Percentiles rank a stretch among this genome's conserved stretches.
phyloP scores from a whole-genome alignment of 2,797 vertebrate genomes.

The Mycteria americana region DNA sequence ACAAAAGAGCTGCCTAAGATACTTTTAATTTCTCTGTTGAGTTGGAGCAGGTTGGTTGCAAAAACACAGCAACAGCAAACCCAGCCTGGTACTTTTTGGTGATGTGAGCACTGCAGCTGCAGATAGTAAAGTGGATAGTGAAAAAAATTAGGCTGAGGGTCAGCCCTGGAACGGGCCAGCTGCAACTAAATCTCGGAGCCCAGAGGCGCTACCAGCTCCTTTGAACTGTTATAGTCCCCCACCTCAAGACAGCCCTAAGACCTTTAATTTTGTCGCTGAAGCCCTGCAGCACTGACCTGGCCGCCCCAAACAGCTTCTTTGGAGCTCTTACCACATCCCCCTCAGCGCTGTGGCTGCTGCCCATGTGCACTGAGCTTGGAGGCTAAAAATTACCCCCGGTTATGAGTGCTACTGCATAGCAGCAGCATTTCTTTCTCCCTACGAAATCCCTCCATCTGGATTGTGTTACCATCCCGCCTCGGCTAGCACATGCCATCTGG shows the following conservation, averaged over 20 bases:
- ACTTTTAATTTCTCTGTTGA: neutral
- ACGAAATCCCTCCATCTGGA: neutral
- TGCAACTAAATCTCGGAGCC: neutral
- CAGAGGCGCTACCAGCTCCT: neutral
- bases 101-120: neutral
- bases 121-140: rapidly evolving
- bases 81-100: neutral
- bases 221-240: neutral
- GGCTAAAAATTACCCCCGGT: constrained; percentile 18
- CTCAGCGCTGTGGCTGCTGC: neutral
- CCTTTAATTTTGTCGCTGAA: neutral
- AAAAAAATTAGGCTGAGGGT: neutral
- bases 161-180: neutral
- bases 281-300: rapidly evolving
- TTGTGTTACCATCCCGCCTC: neutral
- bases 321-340: neutral
- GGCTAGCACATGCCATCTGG: neutral
- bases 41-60: neutral
- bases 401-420: neutral
- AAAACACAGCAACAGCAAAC: neutral
- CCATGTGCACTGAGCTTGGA: neutral
- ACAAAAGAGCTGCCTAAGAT: neutral
- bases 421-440: neutral
- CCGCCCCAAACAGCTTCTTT: neutral
- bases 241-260: neutral